Percentiles rank a stretch among this genome's conserved stretches.
phyloP scores from a whole-genome alignment of 1,140 invertebrate species.

The Drosophila melanogaster region Release_6_plus_ISO1_MT NC_004354.4:21469501-21470000 shows the following conservation, averaged over 20 bases:
- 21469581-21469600: slow-evolving; percentile 27
- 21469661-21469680: slow-evolving; percentile 79
- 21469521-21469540: slow-evolving; percentile 29
- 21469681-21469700: slow-evolving; percentile 75
- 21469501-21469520: background rate
- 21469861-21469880: background rate
- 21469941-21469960: slow-evolving; percentile 40
- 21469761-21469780: slow-evolving; percentile 1
- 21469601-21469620: slow-evolving; percentile 78
- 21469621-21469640: slow-evolving; percentile 84
- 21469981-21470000: slow-evolving; percentile 14
- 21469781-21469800: slow-evolving; percentile 63
- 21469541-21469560: slow-evolving; percentile 1
- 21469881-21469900: background rate
- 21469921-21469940: slow-evolving; percentile 9
- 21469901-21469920: background rate
- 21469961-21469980: slow-evolving; percentile 18
- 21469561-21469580: background rate
- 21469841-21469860: background rate
- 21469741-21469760: slow-evolving; percentile 2
- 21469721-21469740: background rate
- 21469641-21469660: slow-evolving; percentile 84
- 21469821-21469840: background rate
- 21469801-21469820: slow-evolving; percentile 56
- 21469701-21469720: slow-evolving; percentile 35